Evolutionary conservation across 2,113 vertebrate genomes (phyloP).

Genomic region (Eclectus roratus): DNA sequence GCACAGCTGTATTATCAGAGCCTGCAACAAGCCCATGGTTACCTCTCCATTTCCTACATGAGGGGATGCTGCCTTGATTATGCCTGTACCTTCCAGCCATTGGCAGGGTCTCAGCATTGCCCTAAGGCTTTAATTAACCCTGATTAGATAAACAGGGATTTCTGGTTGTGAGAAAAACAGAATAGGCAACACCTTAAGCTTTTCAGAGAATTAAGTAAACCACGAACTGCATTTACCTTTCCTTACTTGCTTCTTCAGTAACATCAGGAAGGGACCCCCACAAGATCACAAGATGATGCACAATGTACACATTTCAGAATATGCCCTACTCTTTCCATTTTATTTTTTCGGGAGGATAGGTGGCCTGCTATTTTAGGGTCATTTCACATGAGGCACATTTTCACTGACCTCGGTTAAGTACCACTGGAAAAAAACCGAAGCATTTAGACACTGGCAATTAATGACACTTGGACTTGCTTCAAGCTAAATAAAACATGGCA

Average conservation of each 20-base stretch:
- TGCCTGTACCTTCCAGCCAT: constrained; percentile 26
- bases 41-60: background rate
- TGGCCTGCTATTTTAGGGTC: background rate
- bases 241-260: background rate
- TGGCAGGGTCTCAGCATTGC: constrained; percentile 24
- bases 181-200: background rate
- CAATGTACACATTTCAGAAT: fast-evolving
- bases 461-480: background rate
- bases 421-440: background rate
- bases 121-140: constrained; percentile 71
- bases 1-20: background rate
- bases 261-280: background rate
- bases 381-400: background rate
- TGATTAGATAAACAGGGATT: constrained; percentile 49
- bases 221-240: background rate
- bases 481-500: background rate
- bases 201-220: background rate
- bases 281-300: background rate
- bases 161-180: constrained; percentile 15
- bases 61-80: constrained; percentile 13
- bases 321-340: background rate
- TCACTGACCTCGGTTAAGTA: background rate
- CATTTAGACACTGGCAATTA: background rate
- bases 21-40: background rate
- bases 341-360: background rate